Percentiles rank a stretch among this genome's conserved stretches.
Conservation (phyloP, 2,797 vertebrate species). For the Nannoperca australis region DNA sequence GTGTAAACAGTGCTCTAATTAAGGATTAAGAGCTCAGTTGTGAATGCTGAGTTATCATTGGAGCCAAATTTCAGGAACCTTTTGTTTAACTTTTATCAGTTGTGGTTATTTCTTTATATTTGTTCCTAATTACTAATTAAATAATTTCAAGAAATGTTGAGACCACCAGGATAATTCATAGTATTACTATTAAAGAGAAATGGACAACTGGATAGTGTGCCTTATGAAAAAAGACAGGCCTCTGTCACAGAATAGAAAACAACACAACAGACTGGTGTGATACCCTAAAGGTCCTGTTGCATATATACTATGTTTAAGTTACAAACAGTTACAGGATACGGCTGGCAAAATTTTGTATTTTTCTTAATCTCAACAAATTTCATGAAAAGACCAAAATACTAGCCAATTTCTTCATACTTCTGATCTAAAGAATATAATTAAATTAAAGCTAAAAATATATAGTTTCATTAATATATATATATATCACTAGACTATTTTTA, state of each 20-base stretch:
- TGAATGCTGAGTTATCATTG: slow-evolving; percentile 40
- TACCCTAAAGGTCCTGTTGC: neutral
- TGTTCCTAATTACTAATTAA: slow-evolving; percentile 44
- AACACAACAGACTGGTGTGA: too few species aligned
- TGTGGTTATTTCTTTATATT: slow-evolving; percentile 17
- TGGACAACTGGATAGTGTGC: neutral
- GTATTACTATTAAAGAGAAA: neutral
- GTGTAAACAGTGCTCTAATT: slow-evolving; percentile 57
- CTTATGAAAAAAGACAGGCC: neutral
- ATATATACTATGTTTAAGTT: neutral
- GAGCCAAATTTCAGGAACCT: slow-evolving; percentile 37
- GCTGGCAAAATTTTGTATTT: neutral
- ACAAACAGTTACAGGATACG: neutral
- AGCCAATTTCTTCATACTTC: neutral
- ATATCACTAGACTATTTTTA: neutral
- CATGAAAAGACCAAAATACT: neutral
- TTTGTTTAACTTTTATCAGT: slow-evolving; percentile 44
- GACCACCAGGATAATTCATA: too few species aligned
- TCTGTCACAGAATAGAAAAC: neutral
- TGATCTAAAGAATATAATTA: neutral
- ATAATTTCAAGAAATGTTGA: slow-evolving; percentile 36
- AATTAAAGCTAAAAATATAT: neutral
- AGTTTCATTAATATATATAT: too few species aligned
- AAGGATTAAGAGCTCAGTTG: slow-evolving; percentile 49
- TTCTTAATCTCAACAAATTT: neutral